Conservation (phyloP, 2,888 invertebrate species). For the Drosophila heteroneura region DNA sequence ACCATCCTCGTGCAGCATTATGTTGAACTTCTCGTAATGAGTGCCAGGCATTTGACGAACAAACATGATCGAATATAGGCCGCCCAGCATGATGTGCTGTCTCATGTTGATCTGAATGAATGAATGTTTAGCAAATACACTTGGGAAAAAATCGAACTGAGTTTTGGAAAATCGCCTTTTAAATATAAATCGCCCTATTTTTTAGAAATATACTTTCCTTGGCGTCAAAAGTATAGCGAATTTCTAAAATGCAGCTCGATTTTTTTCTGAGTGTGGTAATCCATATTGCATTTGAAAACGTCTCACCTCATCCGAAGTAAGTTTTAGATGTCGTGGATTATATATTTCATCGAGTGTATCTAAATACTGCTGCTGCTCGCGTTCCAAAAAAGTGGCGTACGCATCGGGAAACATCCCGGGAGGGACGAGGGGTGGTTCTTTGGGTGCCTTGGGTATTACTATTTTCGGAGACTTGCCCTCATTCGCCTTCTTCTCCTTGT, state of each 20-base stretch:
- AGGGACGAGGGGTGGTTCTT: conserved; percentile 59
- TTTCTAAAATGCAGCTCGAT: not conserved
- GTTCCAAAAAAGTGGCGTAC: conserved; percentile 59
- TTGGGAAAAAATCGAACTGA: not conserved
- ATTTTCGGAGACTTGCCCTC: conserved; percentile 21
- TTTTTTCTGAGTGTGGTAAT: not conserved
- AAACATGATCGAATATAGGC: conserved; percentile 78
- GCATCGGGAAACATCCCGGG: conserved; percentile 67
- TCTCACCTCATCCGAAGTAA: conserved; percentile 71
- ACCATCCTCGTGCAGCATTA: conserved; percentile 72
- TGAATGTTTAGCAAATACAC: not conserved
- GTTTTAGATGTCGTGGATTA: conserved; percentile 60
- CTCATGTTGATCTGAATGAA: conserved; percentile 79
- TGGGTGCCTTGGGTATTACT: conserved; percentile 52
- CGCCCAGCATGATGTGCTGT: conserved; percentile 78
- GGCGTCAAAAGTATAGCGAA: not conserved
- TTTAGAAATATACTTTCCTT: not conserved
- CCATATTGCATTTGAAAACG: not conserved
- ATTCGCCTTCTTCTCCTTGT: conserved; percentile 23
- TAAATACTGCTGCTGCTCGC: conserved; percentile 65
- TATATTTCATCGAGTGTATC: conserved; percentile 57
- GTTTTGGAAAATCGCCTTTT: not conserved
- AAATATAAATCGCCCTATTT: not conserved
- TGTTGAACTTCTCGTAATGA: conserved; percentile 71
- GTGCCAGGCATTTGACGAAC: conserved; percentile 69